Percentiles rank a stretch among this genome's conserved stretches.
Evolutionary conservation across 2,113 vertebrate genomes (phyloP).

Genomic region (Chloroceryle aenea): DNA sequence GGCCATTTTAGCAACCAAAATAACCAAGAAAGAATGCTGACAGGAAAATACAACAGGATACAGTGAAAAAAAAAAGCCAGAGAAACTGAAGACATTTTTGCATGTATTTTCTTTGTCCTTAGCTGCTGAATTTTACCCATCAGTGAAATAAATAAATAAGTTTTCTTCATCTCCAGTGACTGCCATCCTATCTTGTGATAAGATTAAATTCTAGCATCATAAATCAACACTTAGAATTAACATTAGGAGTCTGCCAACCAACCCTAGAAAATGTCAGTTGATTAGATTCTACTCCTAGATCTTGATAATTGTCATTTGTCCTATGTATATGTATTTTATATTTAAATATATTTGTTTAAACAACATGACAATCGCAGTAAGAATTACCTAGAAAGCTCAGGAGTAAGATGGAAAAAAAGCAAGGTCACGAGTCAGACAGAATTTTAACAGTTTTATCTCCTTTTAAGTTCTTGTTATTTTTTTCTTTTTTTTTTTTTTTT

Average conservation of each 20-base stretch:
- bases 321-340: background rate
- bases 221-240: slow-evolving; percentile 50
- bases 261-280: slow-evolving; percentile 11
- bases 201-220: slow-evolving; percentile 46
- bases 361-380: background rate
- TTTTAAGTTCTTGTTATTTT: background rate
- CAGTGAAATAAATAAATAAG: slow-evolving; percentile 24
- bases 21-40: background rate
- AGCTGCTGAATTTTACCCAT: background rate
- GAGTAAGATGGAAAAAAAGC: background rate
- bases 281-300: background rate
- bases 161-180: slow-evolving; percentile 22
- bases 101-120: slow-evolving; percentile 2
- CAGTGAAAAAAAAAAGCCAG: background rate
- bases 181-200: background rate
- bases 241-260: background rate
- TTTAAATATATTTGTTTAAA: background rate
- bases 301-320: background rate
- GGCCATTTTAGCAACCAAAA: background rate
- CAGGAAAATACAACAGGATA: background rate
- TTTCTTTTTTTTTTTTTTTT: background rate
- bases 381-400: background rate
- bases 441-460: background rate
- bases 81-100: background rate
- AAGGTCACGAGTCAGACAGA: background rate